Percentiles rank a stretch among this genome's conserved stretches.
phyloP scores from a whole-genome alignment of 23 tunicate species.

The Trididemnum miniatum region DNA sequence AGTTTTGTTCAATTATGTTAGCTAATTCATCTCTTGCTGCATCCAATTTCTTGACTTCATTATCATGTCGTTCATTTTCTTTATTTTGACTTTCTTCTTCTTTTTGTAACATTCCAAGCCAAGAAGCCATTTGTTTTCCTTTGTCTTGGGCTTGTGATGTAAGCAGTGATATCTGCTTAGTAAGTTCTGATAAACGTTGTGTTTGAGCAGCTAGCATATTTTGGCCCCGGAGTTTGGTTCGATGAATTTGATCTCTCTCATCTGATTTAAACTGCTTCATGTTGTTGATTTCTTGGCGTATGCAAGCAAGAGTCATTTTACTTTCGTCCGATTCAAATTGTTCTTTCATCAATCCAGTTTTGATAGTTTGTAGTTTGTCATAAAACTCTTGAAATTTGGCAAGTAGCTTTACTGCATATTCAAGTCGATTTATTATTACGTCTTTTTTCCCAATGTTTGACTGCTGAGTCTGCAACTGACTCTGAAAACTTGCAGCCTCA shows the following conservation, averaged over 20 bases:
- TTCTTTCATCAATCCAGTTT: constrained; percentile 25
- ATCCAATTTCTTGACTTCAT: background rate
- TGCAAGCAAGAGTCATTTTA: constrained; percentile 1
- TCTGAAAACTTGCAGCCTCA: constrained; percentile 12
- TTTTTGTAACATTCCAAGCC: background rate
- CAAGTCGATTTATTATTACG: constrained; percentile 19
- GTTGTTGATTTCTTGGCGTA: constrained; percentile 23
- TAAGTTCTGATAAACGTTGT: constrained; percentile 25
- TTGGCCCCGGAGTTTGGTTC: constrained; percentile 23
- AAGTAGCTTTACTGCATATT: constrained; percentile 15
- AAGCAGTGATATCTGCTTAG: constrained; percentile 7
- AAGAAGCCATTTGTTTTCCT: background rate
- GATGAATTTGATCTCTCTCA: constrained; percentile 40
- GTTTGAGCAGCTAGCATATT: constrained; percentile 5
- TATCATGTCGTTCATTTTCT: background rate
- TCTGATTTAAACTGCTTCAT: constrained; percentile 32
- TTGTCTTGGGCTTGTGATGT: background rate
- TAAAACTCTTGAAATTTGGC: constrained; percentile 5
- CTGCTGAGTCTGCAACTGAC: constrained; percentile 1
- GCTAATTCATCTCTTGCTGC: background rate
- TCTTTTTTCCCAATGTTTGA: constrained; percentile 17
- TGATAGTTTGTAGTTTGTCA: constrained; percentile 1
- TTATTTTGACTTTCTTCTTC: background rate
- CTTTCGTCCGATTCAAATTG: constrained; percentile 14
- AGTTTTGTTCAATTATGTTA: background rate